Evolutionary conservation across 2,113 vertebrate species (phyloP).

Genomic region (Gobio gobio): DNA sequence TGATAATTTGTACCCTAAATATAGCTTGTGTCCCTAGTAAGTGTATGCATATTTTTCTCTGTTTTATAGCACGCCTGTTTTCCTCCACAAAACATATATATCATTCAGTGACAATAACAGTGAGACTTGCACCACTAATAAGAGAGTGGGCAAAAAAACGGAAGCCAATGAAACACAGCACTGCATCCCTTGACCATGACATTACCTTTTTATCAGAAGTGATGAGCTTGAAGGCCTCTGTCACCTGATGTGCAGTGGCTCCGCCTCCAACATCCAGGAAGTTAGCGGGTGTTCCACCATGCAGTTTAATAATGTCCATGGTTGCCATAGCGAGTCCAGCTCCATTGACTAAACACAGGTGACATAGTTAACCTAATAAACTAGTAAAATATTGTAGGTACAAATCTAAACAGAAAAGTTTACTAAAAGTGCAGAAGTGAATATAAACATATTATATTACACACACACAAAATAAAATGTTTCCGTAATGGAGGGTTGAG

Average conservation of each 20-base stretch:
- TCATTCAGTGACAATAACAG: too few relatives aligned
- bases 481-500: not conserved
- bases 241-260: conserved; percentile 97
- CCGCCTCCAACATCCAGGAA: conserved; percentile 99
- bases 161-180: not conserved
- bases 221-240: conserved; percentile 98
- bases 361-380: not conserved
- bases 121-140: not conserved
- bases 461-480: too few relatives aligned
- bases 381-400: not conserved
- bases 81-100: too few relatives aligned
- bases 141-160: not conserved
- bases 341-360: conserved; percentile 85
- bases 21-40: too few relatives aligned
- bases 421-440: not conserved
- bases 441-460: not conserved
- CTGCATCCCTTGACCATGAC: not conserved
- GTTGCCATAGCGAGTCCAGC: conserved; percentile 98
- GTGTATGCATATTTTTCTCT: too few relatives aligned
- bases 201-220: conserved; percentile 97
- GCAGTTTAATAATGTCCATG: conserved; percentile 99
- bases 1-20: too few relatives aligned
- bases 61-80: too few relatives aligned
- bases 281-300: conserved; percentile 96
- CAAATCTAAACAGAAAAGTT: not conserved